Percentiles rank a stretch among this genome's conserved stretches.
Conservation (phyloP, 2,113 vertebrate species). For the Otis tarda region DNA sequence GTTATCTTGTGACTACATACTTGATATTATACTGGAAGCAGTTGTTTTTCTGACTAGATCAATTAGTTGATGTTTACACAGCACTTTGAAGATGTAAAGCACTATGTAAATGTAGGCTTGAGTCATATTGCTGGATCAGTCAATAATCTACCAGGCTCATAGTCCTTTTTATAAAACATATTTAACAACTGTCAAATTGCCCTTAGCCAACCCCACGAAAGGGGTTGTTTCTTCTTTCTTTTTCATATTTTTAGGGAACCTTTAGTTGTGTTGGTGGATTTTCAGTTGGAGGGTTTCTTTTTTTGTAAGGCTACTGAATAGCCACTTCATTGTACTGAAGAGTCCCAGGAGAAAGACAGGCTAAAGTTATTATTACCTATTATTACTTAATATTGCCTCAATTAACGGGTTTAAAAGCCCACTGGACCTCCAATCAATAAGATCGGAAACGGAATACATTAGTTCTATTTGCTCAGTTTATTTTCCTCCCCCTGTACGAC, state of each 20-base stretch:
- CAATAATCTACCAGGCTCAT: background rate
- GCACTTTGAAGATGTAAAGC: conserved; percentile 48
- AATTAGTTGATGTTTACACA: conserved; percentile 66
- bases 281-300: background rate
- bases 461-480: background rate
- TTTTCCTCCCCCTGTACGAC: background rate
- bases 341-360: background rate
- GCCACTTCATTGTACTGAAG: background rate
- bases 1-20: conserved; percentile 28
- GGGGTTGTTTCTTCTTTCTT: background rate
- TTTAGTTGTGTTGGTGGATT: background rate
- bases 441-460: background rate
- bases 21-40: conserved; percentile 27
- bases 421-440: background rate
- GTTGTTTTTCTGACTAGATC: conserved; percentile 54
- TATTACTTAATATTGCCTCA: conserved; percentile 16
- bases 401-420: background rate
- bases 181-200: background rate
- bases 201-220: background rate
- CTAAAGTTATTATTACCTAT: conserved; percentile 33
- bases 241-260: background rate
- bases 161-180: background rate
- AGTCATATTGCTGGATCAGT: conserved; percentile 9
- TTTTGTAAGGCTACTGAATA: background rate
- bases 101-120: conserved; percentile 7